A percentile compares a stretch with the other conserved stretches of the same genome.
phyloP scores from a whole-genome alignment of 2,113 vertebrate species.

The Vanacampus margaritifer region DNA sequence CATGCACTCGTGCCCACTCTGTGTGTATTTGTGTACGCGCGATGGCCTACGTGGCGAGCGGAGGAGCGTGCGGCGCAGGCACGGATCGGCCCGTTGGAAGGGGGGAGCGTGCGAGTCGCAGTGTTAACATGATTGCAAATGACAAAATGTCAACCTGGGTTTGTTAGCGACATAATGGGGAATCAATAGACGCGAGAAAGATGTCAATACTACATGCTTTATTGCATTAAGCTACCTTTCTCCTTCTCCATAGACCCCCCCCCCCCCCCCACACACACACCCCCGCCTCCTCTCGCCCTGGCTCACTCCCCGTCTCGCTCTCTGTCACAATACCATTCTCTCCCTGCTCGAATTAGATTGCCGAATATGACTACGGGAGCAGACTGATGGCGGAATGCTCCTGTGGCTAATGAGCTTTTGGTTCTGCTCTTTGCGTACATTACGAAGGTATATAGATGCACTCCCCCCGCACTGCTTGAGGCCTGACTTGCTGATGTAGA shows the following conservation, averaged over 20 bases:
- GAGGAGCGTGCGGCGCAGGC: constrained; percentile 50
- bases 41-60: constrained; percentile 33
- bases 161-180: constrained; percentile 81
- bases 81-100: constrained; percentile 61
- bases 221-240: constrained; percentile 75
- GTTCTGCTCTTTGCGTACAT: constrained; percentile 48
- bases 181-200: constrained; percentile 79
- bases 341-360: constrained; percentile 66
- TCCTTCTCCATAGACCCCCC: constrained; percentile 43
- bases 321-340: constrained; percentile 58
- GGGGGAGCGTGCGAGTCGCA: constrained; percentile 66
- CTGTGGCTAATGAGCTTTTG: constrained; percentile 55
- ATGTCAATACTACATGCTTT: constrained; percentile 80
- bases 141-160: constrained; percentile 83
- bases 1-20: constrained; percentile 35
- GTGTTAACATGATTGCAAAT: constrained; percentile 80
- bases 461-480: constrained; percentile 23
- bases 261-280: no score
- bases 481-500: neutral
- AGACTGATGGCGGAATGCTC: constrained; percentile 49
- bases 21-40: constrained; percentile 20
- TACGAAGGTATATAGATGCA: constrained; percentile 33
- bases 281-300: constrained; percentile 42
- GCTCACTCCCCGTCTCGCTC: constrained; percentile 46
- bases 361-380: constrained; percentile 57